Conservation (phyloP, 2,888 invertebrate genomes). For the Agrilus cyanescens region DNA sequence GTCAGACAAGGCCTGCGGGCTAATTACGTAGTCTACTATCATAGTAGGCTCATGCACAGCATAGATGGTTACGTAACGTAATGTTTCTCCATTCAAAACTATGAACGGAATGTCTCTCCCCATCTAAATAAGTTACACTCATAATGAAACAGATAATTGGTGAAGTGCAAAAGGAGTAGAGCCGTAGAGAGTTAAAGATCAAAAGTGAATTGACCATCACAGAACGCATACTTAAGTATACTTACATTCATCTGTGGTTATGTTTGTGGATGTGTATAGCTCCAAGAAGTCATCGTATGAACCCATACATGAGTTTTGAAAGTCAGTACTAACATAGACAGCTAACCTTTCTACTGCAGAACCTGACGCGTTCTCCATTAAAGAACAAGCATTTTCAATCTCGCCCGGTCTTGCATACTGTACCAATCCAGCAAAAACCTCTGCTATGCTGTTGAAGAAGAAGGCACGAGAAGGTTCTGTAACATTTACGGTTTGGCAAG, state of each 20-base stretch:
- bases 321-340: constrained; percentile 8
- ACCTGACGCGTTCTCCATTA: constrained; percentile 3
- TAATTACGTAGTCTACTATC: too few species aligned
- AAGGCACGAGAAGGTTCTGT: constrained; percentile 12
- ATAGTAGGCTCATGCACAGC: too few species aligned
- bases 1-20: too few species aligned
- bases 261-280: constrained; percentile 3
- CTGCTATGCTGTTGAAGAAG: constrained; percentile 14
- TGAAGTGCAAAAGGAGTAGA: too few species aligned
- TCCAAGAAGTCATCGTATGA: constrained; percentile 13
- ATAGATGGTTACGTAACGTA: too few species aligned
- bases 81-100: too few species aligned
- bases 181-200: too few species aligned
- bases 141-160: too few species aligned
- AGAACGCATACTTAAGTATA: neutral
- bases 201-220: too few species aligned
- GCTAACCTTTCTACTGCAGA: constrained; percentile 13
- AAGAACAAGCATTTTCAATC: constrained; percentile 12
- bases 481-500: constrained; percentile 8
- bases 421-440: constrained; percentile 12
- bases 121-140: too few species aligned
- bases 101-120: too few species aligned
- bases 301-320: constrained; percentile 10
- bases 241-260: constrained; percentile 8
- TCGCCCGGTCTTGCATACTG: constrained; percentile 14